Percentiles rank a stretch among this genome's conserved stretches.
phyloP scores from a whole-genome alignment of 2,797 vertebrate species.

The Glyptemys insculpta region DNA sequence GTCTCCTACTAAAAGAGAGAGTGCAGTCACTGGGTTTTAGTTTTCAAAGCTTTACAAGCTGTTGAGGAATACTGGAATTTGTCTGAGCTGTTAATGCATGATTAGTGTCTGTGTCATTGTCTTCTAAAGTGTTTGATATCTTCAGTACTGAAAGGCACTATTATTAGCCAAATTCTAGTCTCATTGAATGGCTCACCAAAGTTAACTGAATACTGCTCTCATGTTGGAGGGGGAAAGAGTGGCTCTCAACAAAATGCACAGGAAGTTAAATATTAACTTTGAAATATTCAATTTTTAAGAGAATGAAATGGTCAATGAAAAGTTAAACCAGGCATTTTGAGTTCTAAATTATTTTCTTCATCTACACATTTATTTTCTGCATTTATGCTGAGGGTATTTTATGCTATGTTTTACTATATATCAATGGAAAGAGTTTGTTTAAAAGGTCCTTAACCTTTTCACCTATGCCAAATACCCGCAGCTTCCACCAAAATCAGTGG shows the following conservation, averaged over 20 bases:
- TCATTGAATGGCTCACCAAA: not conserved
- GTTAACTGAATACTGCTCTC: not conserved
- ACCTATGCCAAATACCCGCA: not conserved
- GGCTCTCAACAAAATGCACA: not conserved
- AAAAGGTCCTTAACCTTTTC: not conserved
- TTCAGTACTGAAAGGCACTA: not conserved
- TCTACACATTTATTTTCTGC: not conserved
- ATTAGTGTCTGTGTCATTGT: not conserved
- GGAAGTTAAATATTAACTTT: not conserved
- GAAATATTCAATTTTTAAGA: too few species aligned
- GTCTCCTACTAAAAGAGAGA: not conserved
- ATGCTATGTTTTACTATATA: rapidly evolving
- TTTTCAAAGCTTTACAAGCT: not conserved
- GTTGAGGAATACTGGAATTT: not conserved
- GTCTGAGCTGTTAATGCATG: too few species aligned
- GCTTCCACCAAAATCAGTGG: not conserved
- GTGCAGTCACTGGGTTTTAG: not conserved
- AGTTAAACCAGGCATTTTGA: not conserved
- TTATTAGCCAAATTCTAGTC: not conserved
- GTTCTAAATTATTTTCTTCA: not conserved
- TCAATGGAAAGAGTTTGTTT: rapidly evolving
- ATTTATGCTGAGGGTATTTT: not conserved
- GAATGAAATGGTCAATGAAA: not conserved
- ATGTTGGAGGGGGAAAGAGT: not conserved
- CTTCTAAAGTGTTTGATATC: not conserved